These are phyloP conservation scores for Aptenodytes forsteri DNA, from an alignment of 2,113 vertebrate species.

Conservation along the genomic window DNA sequence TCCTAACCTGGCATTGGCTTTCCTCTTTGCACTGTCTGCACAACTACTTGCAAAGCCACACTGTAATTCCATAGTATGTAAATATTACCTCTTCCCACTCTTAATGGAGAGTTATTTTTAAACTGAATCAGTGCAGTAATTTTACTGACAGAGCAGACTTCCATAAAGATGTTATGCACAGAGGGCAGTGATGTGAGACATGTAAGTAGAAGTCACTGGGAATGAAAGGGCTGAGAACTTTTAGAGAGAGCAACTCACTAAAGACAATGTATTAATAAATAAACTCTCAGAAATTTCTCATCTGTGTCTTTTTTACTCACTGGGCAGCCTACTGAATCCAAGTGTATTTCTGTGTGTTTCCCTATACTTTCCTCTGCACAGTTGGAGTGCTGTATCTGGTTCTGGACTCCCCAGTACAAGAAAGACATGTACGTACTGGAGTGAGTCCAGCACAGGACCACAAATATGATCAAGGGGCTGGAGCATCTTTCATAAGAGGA, in stretches of 20 bases:
- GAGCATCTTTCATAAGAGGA: background rate
- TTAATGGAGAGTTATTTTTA: background rate
- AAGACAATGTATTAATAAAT: background rate
- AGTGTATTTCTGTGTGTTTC: background rate
- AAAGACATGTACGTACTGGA: background rate
- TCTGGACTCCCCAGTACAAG: background rate
- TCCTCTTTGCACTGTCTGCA: background rate
- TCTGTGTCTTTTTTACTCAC: background rate
- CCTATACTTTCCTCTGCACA: background rate
- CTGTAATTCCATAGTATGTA: background rate
- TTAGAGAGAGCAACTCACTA: background rate
- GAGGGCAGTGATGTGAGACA: background rate
- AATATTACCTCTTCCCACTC: background rate
- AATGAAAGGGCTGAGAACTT: background rate
- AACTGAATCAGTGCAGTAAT: background rate
- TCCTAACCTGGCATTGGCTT: background rate
- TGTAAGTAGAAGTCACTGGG: background rate
- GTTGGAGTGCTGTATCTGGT: background rate
- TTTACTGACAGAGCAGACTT: background rate
- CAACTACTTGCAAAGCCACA: background rate
- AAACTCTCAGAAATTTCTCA: background rate
- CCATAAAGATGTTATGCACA: background rate
- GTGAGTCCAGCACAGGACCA: background rate
- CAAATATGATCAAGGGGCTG: background rate
- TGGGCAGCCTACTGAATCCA: background rate